Base-by-base conservation (phyloP, 1,140 invertebrate genomes). In the Zaprionus kolodkinae region DNA sequence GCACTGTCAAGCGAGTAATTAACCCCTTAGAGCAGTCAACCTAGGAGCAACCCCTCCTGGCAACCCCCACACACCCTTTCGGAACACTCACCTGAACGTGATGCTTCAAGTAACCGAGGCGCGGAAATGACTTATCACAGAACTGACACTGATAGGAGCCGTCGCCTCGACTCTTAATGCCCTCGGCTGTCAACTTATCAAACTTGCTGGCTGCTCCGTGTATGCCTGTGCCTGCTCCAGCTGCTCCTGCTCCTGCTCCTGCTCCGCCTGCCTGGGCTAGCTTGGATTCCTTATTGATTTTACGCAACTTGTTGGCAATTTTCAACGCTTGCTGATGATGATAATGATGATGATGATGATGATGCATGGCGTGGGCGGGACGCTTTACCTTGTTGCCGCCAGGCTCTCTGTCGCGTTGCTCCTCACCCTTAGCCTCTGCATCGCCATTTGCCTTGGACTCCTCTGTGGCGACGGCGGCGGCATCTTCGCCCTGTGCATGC, bases 121-220 rank as follows among this genome's bases (percentile, higher is more conserved):
- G 94, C 1, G 97, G 96, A 93, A 98, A 99, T 54, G 97, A 96
- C 92, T 97, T 97, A 73, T 97, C 96, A 93, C 97, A 99, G 93
- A 97, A 98, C 92, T 96, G 96, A 93, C 97, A 98, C 76, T 96
- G 95, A 94, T 98, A 97, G 40, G 97, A 97, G 67, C 91, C 92
- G 79, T 92, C 91, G 82, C 79, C 81, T 43, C 78, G 76, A 35
- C 74, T 82, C 65, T 92, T 92, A 92, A 92, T 92, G 69, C 91
- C 76, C 61, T 92, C 90, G 60, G 84, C 75, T 89, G 91, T 92
- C 91, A 91, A 89, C 91, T 92, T 92, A 91, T 92, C 87, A 90
- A 92, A 92, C 91, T 91, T 92, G 57, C 71, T 55, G 69, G 56
- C 72, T 11, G 56, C 80, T 63, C 72, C 77, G 27, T 4, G 1